Evolutionary conservation across 2,888 invertebrate genomes (phyloP).

Genomic region (Autographa pulchrina): DNA sequence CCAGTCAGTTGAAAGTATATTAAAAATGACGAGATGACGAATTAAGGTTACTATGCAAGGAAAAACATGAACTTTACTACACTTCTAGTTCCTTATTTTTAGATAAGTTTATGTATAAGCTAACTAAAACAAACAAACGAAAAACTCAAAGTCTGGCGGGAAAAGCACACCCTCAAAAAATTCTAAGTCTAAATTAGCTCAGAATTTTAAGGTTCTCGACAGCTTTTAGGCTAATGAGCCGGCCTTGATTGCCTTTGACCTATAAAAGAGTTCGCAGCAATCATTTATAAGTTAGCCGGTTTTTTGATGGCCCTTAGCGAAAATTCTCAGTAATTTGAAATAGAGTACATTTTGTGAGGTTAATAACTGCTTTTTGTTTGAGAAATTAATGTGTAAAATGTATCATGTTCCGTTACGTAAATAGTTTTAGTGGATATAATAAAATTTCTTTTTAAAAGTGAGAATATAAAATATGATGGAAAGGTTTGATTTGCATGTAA

Average conservation of each 20-base stretch:
- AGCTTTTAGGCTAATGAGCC: conserved; percentile 59
- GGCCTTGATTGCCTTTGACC: conserved; percentile 49
- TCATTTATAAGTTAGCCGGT: conserved; percentile 46
- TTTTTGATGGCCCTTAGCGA: conserved; percentile 32
- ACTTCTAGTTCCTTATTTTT: not conserved
- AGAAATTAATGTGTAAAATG: conserved; percentile 16
- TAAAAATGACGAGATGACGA: too few relatives aligned
- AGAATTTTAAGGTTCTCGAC: conserved; percentile 30
- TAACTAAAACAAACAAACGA: not conserved
- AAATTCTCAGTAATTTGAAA: conserved; percentile 29
- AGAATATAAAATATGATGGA: not conserved
- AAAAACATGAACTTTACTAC: not conserved
- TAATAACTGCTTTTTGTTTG: conserved; percentile 23
- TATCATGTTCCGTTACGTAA: not conserved
- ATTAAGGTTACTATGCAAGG: too few relatives aligned
- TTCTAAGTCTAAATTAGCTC: conserved; percentile 30
- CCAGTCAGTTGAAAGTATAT: too few relatives aligned
- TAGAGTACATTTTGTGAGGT: conserved; percentile 30
- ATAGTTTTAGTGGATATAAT: not conserved
- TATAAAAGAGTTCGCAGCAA: conserved; percentile 44
- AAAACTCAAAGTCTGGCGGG: not conserved
- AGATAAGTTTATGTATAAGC: not conserved
- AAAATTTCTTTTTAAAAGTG: not conserved
- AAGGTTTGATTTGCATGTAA: too few relatives aligned
- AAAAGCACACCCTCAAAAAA: not conserved